phyloP scores from a whole-genome alignment of 2,888 invertebrate genomes.

The Apodemia zela region DNA sequence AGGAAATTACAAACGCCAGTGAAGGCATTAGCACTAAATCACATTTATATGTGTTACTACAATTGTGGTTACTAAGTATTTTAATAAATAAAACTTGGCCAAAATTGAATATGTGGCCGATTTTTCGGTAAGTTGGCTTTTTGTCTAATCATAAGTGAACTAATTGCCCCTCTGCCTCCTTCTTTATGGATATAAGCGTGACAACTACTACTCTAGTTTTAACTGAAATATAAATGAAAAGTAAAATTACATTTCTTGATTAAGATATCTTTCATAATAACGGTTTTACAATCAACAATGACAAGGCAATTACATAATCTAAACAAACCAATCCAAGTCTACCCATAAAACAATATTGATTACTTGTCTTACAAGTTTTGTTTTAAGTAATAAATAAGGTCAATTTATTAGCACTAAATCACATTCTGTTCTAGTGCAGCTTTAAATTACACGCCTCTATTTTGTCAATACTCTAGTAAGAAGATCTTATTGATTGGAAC shows the following conservation, averaged over 20 bases:
- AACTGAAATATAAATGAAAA: neutral
- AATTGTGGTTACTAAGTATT: too few relatives aligned
- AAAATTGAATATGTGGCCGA: too few relatives aligned
- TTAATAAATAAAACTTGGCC: too few relatives aligned
- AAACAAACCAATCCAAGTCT: slow-evolving; percentile 13
- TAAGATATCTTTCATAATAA: neutral
- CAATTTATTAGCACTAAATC: slow-evolving; percentile 50
- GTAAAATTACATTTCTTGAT: neutral
- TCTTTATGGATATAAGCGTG: too few relatives aligned
- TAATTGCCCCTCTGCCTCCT: too few relatives aligned
- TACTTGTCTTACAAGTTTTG: slow-evolving; percentile 35
- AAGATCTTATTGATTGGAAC: slow-evolving; percentile 4
- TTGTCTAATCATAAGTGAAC: too few relatives aligned
- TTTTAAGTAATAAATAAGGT: slow-evolving; percentile 43
- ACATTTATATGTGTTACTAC: too few relatives aligned
- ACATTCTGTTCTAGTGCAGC: slow-evolving; percentile 31
- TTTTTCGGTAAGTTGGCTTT: too few relatives aligned
- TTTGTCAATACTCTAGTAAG: slow-evolving; percentile 7
- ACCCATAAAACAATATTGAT: slow-evolving; percentile 33
- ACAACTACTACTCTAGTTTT: too few relatives aligned
- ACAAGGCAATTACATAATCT: neutral
- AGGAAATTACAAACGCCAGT: too few relatives aligned
- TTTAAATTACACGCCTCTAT: slow-evolving; percentile 41
- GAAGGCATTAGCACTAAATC: too few relatives aligned
- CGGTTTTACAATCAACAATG: neutral